Base-by-base conservation (phyloP, 2,888 invertebrate species). In the Brachynemurus nebulosus region DNA sequence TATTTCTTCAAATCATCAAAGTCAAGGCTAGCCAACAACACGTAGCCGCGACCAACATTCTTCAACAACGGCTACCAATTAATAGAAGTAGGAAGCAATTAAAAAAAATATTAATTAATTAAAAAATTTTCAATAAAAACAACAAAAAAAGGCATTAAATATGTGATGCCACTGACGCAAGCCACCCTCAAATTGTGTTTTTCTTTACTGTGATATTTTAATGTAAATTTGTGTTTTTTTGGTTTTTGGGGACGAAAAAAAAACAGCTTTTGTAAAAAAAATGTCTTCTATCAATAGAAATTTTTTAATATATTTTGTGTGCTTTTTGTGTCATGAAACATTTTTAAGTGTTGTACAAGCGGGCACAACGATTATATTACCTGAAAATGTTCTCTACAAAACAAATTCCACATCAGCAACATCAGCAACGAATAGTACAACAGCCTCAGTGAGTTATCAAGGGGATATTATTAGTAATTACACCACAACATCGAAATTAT, bases 11-110 rank as follows among this genome's bases (percentile, higher is more conserved):
- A 16, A 25, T 11, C 16, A 16, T n/a, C 34, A 34, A 34, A 21
- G 42, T 40, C 40, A 40, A 40, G 40, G 40, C 27, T 40, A 30
- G 25, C 27, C 25, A n/a, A 27, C 14, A 18, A 12, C n/a, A 9
- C 6, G 11, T 16, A 8, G 27, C 19, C 5, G n/a, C 5, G 17
- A 18, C 36, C 17, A 3, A 36, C 11, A 11, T 16, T 36, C 18
- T 12, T 36, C n/a, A 16, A 12, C 23, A 39, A 12, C 16, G 6
- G 8, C n/a, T 7, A 23, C 6, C 20, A 23, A 9, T 12, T 39
- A 14, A 14, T 23, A 6, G 17, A 34, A 34, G 33, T 33, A 42
- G 35, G 19, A 33, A 1, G 12, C 19, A 7, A n/a, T n/a, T n/a
- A n/a, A n/a, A n/a, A n/a, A 25, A 40, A 25, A 23, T 14, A 8